Evolutionary conservation across 1,140 invertebrate genomes (phyloP).

Genomic region (Argopecten irradians): DNA sequence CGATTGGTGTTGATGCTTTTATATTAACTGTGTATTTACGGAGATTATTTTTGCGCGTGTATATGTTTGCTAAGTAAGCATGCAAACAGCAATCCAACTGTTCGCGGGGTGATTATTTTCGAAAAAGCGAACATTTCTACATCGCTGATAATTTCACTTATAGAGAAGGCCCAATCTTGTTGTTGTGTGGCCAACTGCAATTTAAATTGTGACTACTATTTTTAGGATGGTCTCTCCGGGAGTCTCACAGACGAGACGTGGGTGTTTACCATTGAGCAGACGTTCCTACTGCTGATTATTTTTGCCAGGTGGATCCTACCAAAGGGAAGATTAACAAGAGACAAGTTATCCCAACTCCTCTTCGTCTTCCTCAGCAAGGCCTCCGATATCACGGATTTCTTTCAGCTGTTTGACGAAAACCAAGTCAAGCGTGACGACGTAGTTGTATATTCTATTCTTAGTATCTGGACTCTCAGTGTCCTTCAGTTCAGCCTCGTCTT

Average conservation of each 20-base stretch:
- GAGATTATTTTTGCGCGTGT: no score
- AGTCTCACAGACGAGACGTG: slow-evolving; percentile 76
- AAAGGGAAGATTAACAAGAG: slow-evolving; percentile 90
- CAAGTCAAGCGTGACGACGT: slow-evolving; percentile 28
- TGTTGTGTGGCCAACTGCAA: no score
- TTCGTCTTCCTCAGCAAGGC: slow-evolving; percentile 86
- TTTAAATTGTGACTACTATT: background rate
- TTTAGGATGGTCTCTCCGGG: background rate
- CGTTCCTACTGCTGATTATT: slow-evolving; percentile 90
- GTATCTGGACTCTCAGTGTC: slow-evolving; percentile 47
- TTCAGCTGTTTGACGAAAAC: slow-evolving; percentile 48
- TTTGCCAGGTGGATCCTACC: slow-evolving; percentile 91
- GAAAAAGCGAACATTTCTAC: no score
- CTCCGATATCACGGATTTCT: slow-evolving; percentile 91
- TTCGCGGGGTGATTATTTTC: no score
- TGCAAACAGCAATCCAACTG: no score
- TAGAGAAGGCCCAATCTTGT: no score
- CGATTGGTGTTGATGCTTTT: no score
- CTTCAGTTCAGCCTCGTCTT: slow-evolving; percentile 48
- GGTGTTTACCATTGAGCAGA: slow-evolving; percentile 91
- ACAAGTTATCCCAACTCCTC: slow-evolving; percentile 91
- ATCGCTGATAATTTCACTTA: no score
- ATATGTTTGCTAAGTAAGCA: no score
- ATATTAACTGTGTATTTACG: no score
- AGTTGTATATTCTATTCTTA: slow-evolving; percentile 40